Percentiles rank a stretch among this genome's conserved stretches.
Conservation (phyloP, 2,797 vertebrate species). For the Coccyzus lansbergi region DNA sequence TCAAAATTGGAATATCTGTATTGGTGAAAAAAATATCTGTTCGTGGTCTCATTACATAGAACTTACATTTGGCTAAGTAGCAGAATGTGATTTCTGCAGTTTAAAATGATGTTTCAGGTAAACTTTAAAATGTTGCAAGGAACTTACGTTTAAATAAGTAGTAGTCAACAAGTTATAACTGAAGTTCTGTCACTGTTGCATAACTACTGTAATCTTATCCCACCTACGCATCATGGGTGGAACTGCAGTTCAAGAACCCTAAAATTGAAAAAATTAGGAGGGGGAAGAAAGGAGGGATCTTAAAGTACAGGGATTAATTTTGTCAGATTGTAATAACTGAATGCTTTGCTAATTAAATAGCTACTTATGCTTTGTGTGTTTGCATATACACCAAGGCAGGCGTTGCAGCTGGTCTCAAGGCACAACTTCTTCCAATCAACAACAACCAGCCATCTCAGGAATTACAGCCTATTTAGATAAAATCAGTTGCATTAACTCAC, state of each 20-base stretch:
- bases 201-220: slow-evolving; percentile 52
- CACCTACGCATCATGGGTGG: slow-evolving; percentile 56
- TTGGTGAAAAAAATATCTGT: not conserved
- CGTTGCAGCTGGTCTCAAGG: not conserved
- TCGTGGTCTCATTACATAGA: not conserved
- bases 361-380: not conserved
- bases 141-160: slow-evolving; percentile 29
- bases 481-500: not conserved
- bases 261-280: slow-evolving; percentile 61
- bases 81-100: not conserved
- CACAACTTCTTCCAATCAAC: not conserved
- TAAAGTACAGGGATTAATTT: slow-evolving; percentile 25
- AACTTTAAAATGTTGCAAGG: slow-evolving; percentile 21
- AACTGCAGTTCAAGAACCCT: slow-evolving; percentile 51
- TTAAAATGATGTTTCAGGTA: slow-evolving; percentile 13
- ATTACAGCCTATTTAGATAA: not conserved
- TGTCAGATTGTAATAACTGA: slow-evolving; percentile 43
- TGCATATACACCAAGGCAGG: not conserved
- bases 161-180: slow-evolving; percentile 58
- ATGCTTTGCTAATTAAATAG: slow-evolving; percentile 50
- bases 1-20: not conserved
- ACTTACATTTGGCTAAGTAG: not conserved
- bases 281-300: slow-evolving; percentile 36
- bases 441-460: not conserved
- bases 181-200: slow-evolving; percentile 61